phyloP scores from a whole-genome alignment of 1,140 invertebrate genomes.

The Papilio aristodemus region DNA sequence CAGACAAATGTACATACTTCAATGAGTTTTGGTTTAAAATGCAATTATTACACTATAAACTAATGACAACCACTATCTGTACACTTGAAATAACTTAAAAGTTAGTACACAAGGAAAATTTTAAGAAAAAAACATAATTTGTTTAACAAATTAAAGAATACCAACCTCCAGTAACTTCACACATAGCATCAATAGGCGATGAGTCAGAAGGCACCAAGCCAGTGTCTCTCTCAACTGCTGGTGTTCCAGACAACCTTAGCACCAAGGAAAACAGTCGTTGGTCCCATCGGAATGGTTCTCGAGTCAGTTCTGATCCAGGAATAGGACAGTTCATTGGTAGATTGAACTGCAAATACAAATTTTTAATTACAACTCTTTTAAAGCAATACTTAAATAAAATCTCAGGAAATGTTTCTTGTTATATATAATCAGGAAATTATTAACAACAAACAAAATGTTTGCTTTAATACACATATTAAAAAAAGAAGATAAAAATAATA shows the following conservation, averaged over 20 bases:
- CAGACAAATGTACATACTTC: no score
- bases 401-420: not conserved
- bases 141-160: not conserved
- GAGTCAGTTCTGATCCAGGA: slow-evolving; percentile 97
- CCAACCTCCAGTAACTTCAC: slow-evolving; percentile 98
- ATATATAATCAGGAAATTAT: no score
- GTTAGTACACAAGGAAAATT: no score
- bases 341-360: slow-evolving; percentile 85
- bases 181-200: slow-evolving; percentile 98
- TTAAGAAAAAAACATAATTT: no score
- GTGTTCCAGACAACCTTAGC: slow-evolving; percentile 91
- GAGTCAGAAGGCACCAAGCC: slow-evolving; percentile 94
- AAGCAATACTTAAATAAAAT: slow-evolving; percentile 2
- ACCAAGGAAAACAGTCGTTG: slow-evolving; percentile 98
- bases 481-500: no score
- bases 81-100: no score
- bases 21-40: no score
- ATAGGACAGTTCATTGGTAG: slow-evolving; percentile 95
- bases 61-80: no score
- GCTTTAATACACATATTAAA: no score
- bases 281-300: slow-evolving; percentile 99
- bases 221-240: slow-evolving; percentile 84
- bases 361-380: not conserved
- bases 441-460: no score
- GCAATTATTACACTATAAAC: no score